Conservation (phyloP, 2,797 vertebrate species). For the Zalophus californianus region DNA sequence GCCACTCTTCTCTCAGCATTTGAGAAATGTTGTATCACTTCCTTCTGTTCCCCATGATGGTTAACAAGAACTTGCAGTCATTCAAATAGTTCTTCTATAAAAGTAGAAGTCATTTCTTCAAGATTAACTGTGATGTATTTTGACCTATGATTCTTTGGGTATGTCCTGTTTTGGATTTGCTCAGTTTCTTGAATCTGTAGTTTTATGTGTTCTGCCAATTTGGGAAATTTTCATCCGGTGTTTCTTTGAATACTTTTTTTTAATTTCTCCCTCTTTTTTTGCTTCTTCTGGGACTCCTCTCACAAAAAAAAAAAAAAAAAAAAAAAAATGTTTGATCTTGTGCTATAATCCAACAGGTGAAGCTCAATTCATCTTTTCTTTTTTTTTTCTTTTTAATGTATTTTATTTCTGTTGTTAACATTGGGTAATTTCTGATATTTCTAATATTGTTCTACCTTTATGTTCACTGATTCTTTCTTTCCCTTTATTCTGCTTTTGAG, state of each 20-base stretch:
- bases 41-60: not conserved
- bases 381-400: not conserved
- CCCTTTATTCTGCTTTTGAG: not conserved
- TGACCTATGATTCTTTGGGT: not conserved
- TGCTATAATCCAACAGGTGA: not conserved
- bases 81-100: not conserved
- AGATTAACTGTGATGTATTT: not conserved
- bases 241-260: not conserved
- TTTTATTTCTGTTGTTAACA: not conserved
- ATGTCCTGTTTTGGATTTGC: not conserved
- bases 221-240: not conserved
- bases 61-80: not conserved
- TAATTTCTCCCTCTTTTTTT: not conserved
- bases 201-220: not conserved
- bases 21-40: not conserved
- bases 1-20: not conserved
- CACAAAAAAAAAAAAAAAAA: no score
- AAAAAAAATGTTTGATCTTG: not conserved
- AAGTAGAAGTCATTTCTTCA: not conserved
- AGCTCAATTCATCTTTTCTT: not conserved
- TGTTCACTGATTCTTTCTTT: not conserved
- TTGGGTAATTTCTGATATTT: not conserved
- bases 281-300: not conserved
- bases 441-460: not conserved
- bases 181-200: not conserved